These are phyloP conservation scores for Antechinus stuartii DNA, from an alignment of 2,113 vertebrate genomes.

Conservation along the genomic window DNA sequence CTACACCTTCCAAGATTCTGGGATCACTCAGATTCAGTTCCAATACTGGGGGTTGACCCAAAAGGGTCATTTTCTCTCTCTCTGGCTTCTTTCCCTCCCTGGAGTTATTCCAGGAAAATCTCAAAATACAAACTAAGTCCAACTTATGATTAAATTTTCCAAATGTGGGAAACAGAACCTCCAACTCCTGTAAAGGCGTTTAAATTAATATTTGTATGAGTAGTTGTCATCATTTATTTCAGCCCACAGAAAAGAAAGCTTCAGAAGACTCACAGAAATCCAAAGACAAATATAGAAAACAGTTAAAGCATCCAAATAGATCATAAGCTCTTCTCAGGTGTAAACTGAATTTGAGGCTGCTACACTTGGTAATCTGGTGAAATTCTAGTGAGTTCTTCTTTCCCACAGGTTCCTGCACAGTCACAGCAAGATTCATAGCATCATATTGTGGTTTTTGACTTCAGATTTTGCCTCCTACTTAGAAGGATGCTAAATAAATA, in stretches of 20 bases:
- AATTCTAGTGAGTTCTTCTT: background rate
- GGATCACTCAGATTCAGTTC: background rate
- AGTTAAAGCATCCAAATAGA: background rate
- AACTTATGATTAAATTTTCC: constrained; percentile 2
- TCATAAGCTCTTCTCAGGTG: background rate
- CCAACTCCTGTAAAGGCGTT: background rate
- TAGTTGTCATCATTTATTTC: background rate
- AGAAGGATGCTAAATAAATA: background rate
- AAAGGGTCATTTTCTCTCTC: background rate
- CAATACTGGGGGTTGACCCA: constrained; percentile 1
- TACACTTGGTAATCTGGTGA: background rate
- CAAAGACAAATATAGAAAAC: background rate
- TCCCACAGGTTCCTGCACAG: background rate
- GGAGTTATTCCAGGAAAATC: background rate
- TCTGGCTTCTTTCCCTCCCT: background rate
- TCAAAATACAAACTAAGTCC: background rate
- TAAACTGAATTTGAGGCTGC: background rate
- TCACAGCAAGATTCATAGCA: background rate
- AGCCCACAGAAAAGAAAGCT: background rate
- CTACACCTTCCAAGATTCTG: constrained; percentile 2
- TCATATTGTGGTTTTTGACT: background rate
- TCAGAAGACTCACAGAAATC: background rate
- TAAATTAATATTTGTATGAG: background rate
- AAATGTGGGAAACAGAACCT: background rate
- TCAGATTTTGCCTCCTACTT: background rate